phyloP scores from a whole-genome alignment of 2,888 invertebrate genomes.

The Hypsopygia costalis region DNA sequence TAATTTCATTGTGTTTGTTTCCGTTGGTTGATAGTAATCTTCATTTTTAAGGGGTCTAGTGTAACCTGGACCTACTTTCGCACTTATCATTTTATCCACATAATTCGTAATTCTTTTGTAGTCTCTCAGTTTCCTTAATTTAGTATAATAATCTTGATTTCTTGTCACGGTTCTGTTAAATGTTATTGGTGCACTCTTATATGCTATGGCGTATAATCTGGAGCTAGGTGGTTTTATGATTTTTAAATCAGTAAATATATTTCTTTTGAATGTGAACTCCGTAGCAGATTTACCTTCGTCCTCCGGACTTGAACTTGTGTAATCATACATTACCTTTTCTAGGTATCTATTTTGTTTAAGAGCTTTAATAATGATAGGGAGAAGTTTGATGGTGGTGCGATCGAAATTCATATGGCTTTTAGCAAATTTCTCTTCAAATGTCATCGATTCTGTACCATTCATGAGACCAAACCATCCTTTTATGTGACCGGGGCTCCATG shows the following conservation, averaged over 20 bases:
- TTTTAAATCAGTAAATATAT: conserved; percentile 37
- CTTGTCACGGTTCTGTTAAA: conserved; percentile 43
- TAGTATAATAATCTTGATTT: conserved; percentile 56
- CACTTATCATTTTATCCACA: conserved; percentile 57
- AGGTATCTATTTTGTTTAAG: conserved; percentile 47
- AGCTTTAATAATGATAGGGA: conserved; percentile 54
- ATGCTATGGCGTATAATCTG: conserved; percentile 41
- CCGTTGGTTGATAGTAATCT: no score
- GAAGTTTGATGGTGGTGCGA: conserved; percentile 32
- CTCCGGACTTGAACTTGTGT: conserved; percentile 32
- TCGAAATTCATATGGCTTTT: conserved; percentile 20
- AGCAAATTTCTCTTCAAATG: conserved; percentile 37
- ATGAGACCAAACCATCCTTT: conserved; percentile 45
- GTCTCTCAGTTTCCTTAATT: conserved; percentile 54
- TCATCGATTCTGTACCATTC: conserved; percentile 38
- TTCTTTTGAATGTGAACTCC: conserved; percentile 36
- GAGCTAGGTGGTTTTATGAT: conserved; percentile 42
- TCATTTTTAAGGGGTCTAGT: conserved; percentile 14
- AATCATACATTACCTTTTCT: conserved; percentile 44
- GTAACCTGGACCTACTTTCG: conserved; percentile 34
- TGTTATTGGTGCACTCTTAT: conserved; percentile 48
- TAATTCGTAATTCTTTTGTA: conserved; percentile 57
- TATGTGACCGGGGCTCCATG: conserved; percentile 25
- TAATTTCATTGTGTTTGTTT: no score
- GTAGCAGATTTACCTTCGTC: conserved; percentile 31